A percentile compares a stretch with the other conserved stretches of the same genome.
These are phyloP conservation scores for Linepithema humile DNA, from an alignment of 1,140 invertebrate species.

Conservation along the genomic window DNA sequence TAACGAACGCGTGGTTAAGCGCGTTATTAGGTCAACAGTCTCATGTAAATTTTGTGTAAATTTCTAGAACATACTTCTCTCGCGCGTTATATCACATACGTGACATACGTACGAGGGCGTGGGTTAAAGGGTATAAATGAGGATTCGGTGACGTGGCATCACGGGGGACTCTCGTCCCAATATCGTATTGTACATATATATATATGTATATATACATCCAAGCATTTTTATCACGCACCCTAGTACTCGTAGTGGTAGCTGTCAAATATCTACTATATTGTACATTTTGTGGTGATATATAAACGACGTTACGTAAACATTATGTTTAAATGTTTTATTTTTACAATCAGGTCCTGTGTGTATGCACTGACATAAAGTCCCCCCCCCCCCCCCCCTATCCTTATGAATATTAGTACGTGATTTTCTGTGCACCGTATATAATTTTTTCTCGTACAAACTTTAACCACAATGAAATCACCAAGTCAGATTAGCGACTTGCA, in stretches of 20 bases:
- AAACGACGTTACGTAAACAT: slow-evolving; percentile 59
- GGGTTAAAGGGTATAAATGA: neutral
- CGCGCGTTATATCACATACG: neutral
- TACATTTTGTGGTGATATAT: slow-evolving; percentile 60
- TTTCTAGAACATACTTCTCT: neutral
- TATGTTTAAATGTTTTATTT: slow-evolving; percentile 63
- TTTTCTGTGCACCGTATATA: neutral
- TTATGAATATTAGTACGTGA: neutral
- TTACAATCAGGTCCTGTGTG: slow-evolving; percentile 30
- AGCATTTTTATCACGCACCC: slow-evolving; percentile 1
- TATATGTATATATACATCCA: neutral
- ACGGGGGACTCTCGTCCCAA: neutral
- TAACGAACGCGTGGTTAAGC: neutral
- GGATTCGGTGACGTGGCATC: neutral
- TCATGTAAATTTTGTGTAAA: neutral
- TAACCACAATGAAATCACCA: neutral
- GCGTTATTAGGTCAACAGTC: neutral
- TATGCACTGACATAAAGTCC: slow-evolving; percentile 48
- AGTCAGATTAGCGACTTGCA: neutral
- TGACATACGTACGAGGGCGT: neutral
- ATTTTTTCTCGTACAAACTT: neutral
- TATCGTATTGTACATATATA: no score
- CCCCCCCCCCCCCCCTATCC: neutral
- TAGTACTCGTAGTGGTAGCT: neutral
- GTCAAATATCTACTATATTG: slow-evolving; percentile 35